phyloP scores from a whole-genome alignment of 2,113 vertebrate species.

The Malurus melanocephalus region DNA sequence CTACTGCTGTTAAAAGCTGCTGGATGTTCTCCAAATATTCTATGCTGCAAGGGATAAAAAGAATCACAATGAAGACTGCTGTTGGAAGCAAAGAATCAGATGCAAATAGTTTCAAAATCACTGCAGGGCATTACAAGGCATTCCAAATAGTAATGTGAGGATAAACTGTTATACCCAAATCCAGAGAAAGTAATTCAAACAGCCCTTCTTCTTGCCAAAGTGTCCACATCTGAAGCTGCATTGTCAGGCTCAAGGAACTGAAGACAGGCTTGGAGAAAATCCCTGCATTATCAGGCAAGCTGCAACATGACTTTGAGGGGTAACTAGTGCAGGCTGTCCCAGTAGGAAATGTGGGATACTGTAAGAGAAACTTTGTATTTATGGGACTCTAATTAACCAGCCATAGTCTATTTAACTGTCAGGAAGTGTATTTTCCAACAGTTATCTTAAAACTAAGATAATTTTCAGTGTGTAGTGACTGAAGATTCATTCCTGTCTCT shows the following conservation, averaged over 20 bases:
- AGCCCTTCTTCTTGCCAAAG: neutral
- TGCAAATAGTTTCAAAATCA: neutral
- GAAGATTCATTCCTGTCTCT: neutral
- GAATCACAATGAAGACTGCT: neutral
- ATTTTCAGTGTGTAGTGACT: neutral
- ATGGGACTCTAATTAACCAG: neutral
- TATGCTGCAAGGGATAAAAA: conserved; percentile 74
- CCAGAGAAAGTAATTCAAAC: neutral
- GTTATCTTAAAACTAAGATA: neutral
- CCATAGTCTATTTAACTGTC: neutral
- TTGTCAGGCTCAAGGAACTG: neutral
- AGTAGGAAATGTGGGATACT: neutral
- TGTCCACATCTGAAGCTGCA: neutral
- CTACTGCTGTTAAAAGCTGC: conserved; percentile 90
- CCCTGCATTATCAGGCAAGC: neutral
- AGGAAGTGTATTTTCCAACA: neutral
- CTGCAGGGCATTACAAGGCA: neutral
- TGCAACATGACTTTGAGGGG: neutral
- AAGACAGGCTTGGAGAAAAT: neutral
- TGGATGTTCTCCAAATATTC: conserved; percentile 92
- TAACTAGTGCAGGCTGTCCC: neutral
- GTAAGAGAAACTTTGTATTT: neutral
- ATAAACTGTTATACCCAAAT: neutral
- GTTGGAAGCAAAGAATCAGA: neutral
- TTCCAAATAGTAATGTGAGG: neutral